Evolutionary conservation across 64 coral and sea anemone genomes (phyloP), one percentile per base, ranked within the genome.

Genomic region (Actinia tenebrosa): DNA sequence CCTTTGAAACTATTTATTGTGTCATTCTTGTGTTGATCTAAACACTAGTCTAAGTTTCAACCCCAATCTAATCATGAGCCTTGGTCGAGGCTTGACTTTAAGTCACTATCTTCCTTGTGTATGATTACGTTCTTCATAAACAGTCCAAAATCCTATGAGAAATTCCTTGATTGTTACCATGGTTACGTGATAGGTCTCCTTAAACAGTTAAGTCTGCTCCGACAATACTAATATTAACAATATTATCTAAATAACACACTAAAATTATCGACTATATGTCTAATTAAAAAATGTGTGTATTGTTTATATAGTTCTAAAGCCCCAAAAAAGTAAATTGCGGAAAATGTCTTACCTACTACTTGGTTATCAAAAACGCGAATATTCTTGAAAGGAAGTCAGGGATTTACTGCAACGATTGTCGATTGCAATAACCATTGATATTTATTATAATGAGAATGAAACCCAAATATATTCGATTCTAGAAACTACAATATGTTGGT

Each of bases 131-230:
- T 16, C 25, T 27, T 25, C 11, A 75, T 75, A 25, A 66, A 75
- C n/a, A 26, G 25, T 30, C 69, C n/a, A 75, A 75, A 75, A 75
- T 71, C 7, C 3, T 5, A 71, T 11, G 6, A 71, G 66, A 26
- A 26, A n/a, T 11, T 71, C 22, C 61, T 64, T 64, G 5, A 64
- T 19, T 22, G 19, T 66, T 66, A 23, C 22, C 63, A 66, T 66
- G 63, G 63, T 75, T 75, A 75, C 69, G 69, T 75, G 69, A 75
- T 75, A 75, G 69, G 69, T 75, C 69, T 66, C n/a, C 23, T 75
- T 75, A 75, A 71, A 3, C 26, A 15, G 69, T 75, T 25, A 37
- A 75, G 69, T 75, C 27, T 75, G 69, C 69, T 75, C 69, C 26
- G 69, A 43, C 69, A 7, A 27, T 26, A 25, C 64, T 68, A 0